A percentile compares a stretch with the other conserved stretches of the same genome.
Evolutionary conservation across 2,797 vertebrate genomes (phyloP).

Genomic region (Coccyzus lansbergi): DNA sequence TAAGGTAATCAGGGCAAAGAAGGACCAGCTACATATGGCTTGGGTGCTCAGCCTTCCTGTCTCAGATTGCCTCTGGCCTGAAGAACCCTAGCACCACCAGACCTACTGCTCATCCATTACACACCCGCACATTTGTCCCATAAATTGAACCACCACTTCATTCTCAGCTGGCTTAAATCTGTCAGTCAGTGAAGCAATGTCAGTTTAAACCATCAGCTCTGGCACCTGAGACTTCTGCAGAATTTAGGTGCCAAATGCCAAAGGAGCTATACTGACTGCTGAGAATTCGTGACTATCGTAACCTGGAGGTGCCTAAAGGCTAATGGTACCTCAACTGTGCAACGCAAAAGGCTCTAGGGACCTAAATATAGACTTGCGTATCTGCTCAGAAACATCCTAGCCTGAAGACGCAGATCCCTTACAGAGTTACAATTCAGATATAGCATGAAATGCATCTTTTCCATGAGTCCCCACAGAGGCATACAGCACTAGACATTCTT

Average conservation of each 20-base stretch:
- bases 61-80: not conserved
- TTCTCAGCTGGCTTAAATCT: slow-evolving; percentile 4
- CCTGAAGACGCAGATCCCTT: slow-evolving; percentile 46
- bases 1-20: slow-evolving; percentile 10
- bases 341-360: slow-evolving; percentile 21
- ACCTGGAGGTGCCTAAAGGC: slow-evolving; percentile 65
- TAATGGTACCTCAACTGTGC: slow-evolving; percentile 40
- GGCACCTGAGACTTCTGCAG: slow-evolving; percentile 19
- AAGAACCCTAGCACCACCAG: not conserved
- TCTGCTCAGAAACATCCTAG: slow-evolving; percentile 24
- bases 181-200: slow-evolving; percentile 26
- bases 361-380: slow-evolving; percentile 48
- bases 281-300: slow-evolving; percentile 49
- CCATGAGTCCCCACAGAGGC: not conserved
- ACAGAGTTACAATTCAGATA: not conserved
- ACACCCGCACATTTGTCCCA: not conserved
- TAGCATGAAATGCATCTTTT: not conserved
- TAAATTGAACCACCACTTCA: not conserved
- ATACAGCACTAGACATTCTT: not conserved
- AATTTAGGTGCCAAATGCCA: not conserved
- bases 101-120: not conserved
- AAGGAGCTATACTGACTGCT: slow-evolving; percentile 36
- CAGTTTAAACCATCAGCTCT: slow-evolving; percentile 52
- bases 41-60: not conserved
- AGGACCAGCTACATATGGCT: not conserved